Conservation (phyloP, 2,888 invertebrate genomes). For the Erebia aethiops region DNA sequence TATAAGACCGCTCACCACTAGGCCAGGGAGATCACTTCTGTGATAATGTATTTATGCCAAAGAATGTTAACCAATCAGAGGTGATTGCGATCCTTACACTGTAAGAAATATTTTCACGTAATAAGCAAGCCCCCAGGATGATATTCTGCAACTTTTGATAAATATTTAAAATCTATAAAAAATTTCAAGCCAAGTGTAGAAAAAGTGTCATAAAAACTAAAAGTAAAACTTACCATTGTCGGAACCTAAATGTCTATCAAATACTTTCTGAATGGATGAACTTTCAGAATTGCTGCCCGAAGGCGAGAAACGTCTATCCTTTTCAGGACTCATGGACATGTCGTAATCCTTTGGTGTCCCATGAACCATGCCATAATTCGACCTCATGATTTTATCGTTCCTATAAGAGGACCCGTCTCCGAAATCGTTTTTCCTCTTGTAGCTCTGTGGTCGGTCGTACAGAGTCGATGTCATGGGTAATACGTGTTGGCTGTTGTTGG, state of each 20-base stretch:
- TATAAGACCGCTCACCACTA: no score
- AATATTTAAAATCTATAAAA: neutral
- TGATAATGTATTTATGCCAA: no score
- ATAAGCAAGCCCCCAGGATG: no score
- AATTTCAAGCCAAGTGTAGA: neutral
- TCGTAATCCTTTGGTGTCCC: conserved; percentile 63
- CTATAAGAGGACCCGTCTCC: conserved; percentile 67
- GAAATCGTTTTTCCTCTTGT: conserved; percentile 74
- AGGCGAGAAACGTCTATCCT: conserved; percentile 59
- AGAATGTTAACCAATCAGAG: no score
- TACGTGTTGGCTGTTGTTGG: conserved; percentile 56
- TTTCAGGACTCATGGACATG: conserved; percentile 59
- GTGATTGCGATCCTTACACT: no score
- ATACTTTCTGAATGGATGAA: conserved; percentile 62
- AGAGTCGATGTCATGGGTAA: conserved; percentile 67
- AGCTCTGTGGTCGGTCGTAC: conserved; percentile 65
- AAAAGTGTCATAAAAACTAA: neutral
- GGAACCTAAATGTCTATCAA: conserved; percentile 70
- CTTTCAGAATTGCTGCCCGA: conserved; percentile 63
- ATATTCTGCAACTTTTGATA: neutral
- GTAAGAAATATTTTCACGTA: no score
- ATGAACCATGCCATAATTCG: conserved; percentile 66
- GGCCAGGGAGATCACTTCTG: no score
- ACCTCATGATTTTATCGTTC: conserved; percentile 73
- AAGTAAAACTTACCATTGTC: conserved; percentile 68